These are phyloP conservation scores for Syrmaticus mikado DNA, from an alignment of 2,113 vertebrate species.

Conservation along the genomic window DNA sequence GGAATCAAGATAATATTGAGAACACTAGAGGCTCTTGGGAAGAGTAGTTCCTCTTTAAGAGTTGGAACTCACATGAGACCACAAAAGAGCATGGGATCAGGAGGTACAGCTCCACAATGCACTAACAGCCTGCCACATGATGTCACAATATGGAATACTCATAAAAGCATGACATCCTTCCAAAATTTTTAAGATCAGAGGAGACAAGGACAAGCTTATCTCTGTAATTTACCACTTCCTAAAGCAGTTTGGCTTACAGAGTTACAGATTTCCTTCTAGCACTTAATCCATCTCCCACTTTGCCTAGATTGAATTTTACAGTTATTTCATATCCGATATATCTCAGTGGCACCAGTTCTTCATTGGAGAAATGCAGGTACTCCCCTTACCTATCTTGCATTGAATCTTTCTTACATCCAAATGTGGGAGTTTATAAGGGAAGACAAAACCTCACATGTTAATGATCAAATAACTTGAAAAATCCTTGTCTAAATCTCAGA, in stretches of 20 bases:
- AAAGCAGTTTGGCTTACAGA: background rate
- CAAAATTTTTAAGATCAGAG: background rate
- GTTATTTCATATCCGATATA: background rate
- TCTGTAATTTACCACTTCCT: background rate
- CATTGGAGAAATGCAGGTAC: background rate
- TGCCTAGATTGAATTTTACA: background rate
- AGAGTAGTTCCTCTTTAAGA: no score
- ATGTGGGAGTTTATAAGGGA: background rate
- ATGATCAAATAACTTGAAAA: background rate
- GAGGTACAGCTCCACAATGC: no score
- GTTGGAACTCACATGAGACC: no score
- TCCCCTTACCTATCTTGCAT: background rate
- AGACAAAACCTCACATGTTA: background rate
- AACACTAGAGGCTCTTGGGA: no score
- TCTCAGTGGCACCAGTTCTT: background rate
- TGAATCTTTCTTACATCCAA: background rate
- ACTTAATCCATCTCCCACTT: background rate
- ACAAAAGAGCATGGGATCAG: no score
- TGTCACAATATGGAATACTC: no score
- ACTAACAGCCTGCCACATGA: no score
- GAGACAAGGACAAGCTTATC: background rate
- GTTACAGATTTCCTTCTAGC: background rate
- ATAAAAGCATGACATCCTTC: background rate
- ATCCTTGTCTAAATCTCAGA: background rate
- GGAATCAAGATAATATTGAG: no score